Percentiles rank a stretch among this genome's conserved stretches.
phyloP scores from a whole-genome alignment of 1,140 invertebrate species.

The Drosophila pallidifrons region DNA sequence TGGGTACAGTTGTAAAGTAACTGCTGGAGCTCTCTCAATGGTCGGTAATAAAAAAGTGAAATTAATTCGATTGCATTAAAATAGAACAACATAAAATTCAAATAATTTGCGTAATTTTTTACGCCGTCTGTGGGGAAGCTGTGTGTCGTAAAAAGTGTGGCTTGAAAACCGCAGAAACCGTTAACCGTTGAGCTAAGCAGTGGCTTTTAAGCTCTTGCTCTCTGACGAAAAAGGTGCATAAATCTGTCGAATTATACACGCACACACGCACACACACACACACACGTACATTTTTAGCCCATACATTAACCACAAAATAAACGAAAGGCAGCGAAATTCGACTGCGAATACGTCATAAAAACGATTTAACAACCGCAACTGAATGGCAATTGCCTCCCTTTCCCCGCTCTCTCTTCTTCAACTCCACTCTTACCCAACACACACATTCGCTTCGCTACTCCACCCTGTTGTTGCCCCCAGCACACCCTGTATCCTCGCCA shows the following conservation, averaged over 20 bases:
- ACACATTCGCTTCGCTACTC: background rate
- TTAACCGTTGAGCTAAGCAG: slow-evolving; percentile 15
- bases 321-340: slow-evolving; percentile 34
- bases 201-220: slow-evolving; percentile 29
- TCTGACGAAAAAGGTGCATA: slow-evolving; percentile 58
- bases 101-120: slow-evolving; percentile 23
- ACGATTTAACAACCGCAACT: slow-evolving; percentile 78
- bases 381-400: slow-evolving; percentile 56
- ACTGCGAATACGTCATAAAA: slow-evolving; percentile 73
- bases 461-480: background rate
- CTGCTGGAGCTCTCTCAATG: background rate
- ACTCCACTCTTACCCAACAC: too few relatives aligned
- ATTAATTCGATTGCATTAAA: slow-evolving; percentile 8
- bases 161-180: slow-evolving; percentile 21
- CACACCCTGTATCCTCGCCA: background rate
- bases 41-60: background rate
- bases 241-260: slow-evolving; percentile 64
- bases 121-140: background rate
- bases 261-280: slow-evolving; percentile 40
- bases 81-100: slow-evolving; percentile 20
- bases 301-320: slow-evolving; percentile 57
- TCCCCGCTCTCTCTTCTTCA: background rate
- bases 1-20: slow-evolving; percentile 1
- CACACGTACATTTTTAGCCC: slow-evolving; percentile 9
- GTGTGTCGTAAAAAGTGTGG: slow-evolving; percentile 11